phyloP scores from a whole-genome alignment of 2,113 vertebrate species.

The Thryonomys swinderianus region DNA sequence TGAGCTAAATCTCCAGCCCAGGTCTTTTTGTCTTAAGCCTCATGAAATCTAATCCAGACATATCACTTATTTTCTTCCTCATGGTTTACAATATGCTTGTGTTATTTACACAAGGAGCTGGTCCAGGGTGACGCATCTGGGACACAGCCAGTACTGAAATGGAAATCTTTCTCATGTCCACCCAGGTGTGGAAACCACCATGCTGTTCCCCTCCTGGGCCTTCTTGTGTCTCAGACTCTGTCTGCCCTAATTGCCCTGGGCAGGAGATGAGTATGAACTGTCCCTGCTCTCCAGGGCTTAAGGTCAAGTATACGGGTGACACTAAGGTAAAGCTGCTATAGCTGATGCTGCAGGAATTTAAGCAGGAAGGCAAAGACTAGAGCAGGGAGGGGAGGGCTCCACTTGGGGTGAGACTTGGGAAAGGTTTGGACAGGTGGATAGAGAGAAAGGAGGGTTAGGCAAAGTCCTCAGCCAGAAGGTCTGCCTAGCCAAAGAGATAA shows the following conservation, averaged over 20 bases:
- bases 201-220: background rate
- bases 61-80: background rate
- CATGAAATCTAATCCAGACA: background rate
- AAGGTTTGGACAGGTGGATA: background rate
- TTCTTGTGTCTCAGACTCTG: background rate
- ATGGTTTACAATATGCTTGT: background rate
- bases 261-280: background rate
- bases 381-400: background rate
- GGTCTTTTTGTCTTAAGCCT: constrained; percentile 23
- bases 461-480: background rate
- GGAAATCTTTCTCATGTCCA: background rate
- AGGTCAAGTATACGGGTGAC: background rate
- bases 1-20: too few relatives aligned
- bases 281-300: background rate
- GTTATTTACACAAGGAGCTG: background rate
- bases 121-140: background rate
- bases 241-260: background rate
- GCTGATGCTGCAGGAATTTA: background rate
- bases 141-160: background rate
- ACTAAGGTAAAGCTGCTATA: background rate
- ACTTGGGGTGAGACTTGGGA: background rate
- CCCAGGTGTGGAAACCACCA: background rate
- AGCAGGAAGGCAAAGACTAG: background rate
- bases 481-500: background rate
- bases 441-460: background rate